These are phyloP conservation scores for Ypsolopha sequella DNA, from an alignment of 2,888 invertebrate genomes.

Conservation along the genomic window DNA sequence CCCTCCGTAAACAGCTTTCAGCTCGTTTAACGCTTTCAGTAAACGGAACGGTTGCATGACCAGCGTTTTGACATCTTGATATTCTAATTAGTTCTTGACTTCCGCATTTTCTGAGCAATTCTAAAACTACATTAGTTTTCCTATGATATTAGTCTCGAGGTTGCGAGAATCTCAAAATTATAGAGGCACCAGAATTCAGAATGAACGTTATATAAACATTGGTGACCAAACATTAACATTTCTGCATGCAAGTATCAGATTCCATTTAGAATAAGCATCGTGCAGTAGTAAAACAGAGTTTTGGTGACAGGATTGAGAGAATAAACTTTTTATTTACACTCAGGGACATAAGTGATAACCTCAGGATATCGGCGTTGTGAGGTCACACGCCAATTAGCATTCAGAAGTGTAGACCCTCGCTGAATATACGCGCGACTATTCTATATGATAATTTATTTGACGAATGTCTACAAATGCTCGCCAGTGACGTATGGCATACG, in stretches of 20 bases:
- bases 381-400: conserved; percentile 28
- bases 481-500: no score
- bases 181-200: background rate
- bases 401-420: conserved; percentile 6
- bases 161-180: background rate
- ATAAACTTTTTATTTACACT: background rate
- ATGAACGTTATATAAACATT: background rate
- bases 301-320: background rate
- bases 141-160: no score
- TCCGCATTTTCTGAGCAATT: background rate
- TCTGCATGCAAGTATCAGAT: no score
- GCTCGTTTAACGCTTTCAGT: conserved; percentile 35
- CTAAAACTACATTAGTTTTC: background rate
- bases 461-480: no score
- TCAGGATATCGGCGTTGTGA: conserved; percentile 9
- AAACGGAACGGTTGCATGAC: conserved; percentile 9
- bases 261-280: background rate
- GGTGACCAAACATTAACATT: background rate
- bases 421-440: no score
- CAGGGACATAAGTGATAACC: background rate
- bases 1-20: conserved; percentile 48
- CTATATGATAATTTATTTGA: no score
- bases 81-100: conserved; percentile 1
- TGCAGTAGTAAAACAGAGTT: background rate
- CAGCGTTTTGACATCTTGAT: conserved; percentile 16